These are phyloP conservation scores for Cephus pulcher DNA, from an alignment of 2,888 invertebrate genomes.

Conservation along the genomic window DNA sequence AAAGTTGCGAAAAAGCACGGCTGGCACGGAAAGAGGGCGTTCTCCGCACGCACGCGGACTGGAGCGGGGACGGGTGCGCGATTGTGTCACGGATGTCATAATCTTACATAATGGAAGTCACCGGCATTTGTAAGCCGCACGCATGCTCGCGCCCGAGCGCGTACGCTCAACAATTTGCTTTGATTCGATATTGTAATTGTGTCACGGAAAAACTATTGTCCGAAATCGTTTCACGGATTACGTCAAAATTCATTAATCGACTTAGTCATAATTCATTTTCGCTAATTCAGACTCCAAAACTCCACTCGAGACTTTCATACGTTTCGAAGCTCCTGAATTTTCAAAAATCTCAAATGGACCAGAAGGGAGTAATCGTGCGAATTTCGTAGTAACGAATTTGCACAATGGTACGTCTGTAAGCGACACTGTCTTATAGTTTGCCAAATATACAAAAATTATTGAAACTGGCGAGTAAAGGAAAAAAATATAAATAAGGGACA, in stretches of 20 bases:
- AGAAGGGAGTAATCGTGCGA: too few species aligned
- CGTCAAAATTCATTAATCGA: neutral
- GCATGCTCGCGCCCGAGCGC: slow-evolving; percentile 21
- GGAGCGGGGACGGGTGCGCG: slow-evolving; percentile 22
- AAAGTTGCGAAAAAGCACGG: slow-evolving; percentile 50
- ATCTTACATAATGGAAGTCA: slow-evolving; percentile 58
- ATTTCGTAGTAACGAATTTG: neutral
- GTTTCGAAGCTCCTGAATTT: neutral
- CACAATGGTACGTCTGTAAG: neutral
- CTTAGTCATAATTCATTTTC: neutral
- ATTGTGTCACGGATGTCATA: slow-evolving; percentile 64
- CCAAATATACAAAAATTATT: neutral
- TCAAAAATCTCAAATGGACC: neutral
- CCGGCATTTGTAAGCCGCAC: slow-evolving; percentile 49
- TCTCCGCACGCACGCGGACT: slow-evolving; percentile 43
- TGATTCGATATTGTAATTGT: slow-evolving; percentile 51
- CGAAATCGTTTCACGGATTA: neutral
- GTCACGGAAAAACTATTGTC: slow-evolving; percentile 44
- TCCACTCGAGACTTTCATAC: neutral
- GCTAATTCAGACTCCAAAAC: neutral
- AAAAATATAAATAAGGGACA: neutral
- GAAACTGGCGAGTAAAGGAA: neutral
- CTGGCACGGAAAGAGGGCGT: slow-evolving; percentile 58
- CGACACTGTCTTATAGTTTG: neutral
- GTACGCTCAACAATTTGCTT: slow-evolving; percentile 54